phyloP scores from a whole-genome alignment of 2,113 vertebrate genomes.

The Muntiacus reevesi region DNA sequence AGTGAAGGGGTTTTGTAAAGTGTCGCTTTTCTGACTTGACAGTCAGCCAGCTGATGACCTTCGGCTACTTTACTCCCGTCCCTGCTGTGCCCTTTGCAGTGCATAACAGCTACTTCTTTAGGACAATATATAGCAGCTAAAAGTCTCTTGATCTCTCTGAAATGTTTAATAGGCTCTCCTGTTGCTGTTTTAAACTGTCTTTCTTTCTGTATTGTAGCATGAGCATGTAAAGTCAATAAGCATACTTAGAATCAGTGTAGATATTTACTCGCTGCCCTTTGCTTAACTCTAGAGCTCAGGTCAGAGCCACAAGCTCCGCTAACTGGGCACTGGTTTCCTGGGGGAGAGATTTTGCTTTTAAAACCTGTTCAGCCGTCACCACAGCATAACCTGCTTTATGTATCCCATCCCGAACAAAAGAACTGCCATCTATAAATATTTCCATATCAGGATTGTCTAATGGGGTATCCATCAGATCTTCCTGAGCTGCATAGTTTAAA shows the following conservation, averaged over 20 bases:
- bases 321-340: background rate
- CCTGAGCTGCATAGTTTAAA: too few relatives aligned
- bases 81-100: background rate
- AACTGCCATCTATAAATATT: too few relatives aligned
- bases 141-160: background rate
- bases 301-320: background rate
- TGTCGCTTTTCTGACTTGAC: background rate
- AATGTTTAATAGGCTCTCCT: background rate
- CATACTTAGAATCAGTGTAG: background rate
- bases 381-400: too few relatives aligned
- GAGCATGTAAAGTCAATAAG: background rate
- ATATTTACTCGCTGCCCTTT: background rate
- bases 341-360: too few relatives aligned
- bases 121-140: background rate
- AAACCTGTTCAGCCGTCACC: too few relatives aligned
- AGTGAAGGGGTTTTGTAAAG: background rate
- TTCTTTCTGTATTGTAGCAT: background rate
- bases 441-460: too few relatives aligned
- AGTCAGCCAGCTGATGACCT: too few relatives aligned
- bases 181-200: background rate
- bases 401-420: too few relatives aligned
- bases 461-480: too few relatives aligned
- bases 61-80: background rate
- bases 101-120: background rate
- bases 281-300: background rate